These are phyloP conservation scores for Microctenopoma lineatum DNA, from an alignment of 2,797 vertebrate species.

Conservation along the genomic window DNA sequence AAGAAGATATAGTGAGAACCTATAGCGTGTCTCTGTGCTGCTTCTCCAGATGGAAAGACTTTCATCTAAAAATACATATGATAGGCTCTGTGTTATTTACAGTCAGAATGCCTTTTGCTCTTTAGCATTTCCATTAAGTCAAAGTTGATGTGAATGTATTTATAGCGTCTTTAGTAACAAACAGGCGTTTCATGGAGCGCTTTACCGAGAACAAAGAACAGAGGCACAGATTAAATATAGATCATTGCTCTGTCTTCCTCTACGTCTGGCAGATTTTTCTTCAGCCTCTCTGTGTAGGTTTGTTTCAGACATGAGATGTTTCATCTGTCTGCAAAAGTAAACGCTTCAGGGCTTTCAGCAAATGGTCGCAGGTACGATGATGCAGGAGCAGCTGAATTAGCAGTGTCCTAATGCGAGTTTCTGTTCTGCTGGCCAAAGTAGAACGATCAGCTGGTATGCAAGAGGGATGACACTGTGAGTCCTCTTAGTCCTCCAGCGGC, in stretches of 20 bases:
- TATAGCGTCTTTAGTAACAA: conserved; percentile 42
- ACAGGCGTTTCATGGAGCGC: neutral
- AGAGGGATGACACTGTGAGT: neutral
- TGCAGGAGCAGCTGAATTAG: too few relatives aligned
- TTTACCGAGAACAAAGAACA: conserved; percentile 38
- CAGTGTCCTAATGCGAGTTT: too few relatives aligned
- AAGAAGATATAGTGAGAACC: neutral
- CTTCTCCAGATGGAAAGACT: conserved; percentile 1
- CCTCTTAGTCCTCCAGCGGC: neutral
- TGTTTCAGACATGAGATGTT: neutral
- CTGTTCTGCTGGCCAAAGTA: too few relatives aligned
- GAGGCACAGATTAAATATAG: conserved; percentile 49
- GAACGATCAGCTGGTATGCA: too few relatives aligned
- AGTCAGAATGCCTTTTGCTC: conserved; percentile 39
- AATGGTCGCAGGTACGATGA: too few relatives aligned
- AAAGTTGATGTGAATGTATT: conserved; percentile 56
- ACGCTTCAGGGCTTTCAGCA: neutral
- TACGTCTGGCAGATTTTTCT: neutral
- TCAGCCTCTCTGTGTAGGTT: neutral
- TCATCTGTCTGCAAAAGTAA: neutral
- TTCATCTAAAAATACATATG: conserved; percentile 47
- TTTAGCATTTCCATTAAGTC: conserved; percentile 37
- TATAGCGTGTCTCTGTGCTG: neutral
- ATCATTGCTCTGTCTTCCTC: conserved; percentile 17
- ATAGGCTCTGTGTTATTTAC: conserved; percentile 38